A percentile compares a stretch with the other conserved stretches of the same genome.
These are phyloP conservation scores for Mixornis gularis DNA, from an alignment of 2,113 vertebrate species.

Conservation along the genomic window DNA sequence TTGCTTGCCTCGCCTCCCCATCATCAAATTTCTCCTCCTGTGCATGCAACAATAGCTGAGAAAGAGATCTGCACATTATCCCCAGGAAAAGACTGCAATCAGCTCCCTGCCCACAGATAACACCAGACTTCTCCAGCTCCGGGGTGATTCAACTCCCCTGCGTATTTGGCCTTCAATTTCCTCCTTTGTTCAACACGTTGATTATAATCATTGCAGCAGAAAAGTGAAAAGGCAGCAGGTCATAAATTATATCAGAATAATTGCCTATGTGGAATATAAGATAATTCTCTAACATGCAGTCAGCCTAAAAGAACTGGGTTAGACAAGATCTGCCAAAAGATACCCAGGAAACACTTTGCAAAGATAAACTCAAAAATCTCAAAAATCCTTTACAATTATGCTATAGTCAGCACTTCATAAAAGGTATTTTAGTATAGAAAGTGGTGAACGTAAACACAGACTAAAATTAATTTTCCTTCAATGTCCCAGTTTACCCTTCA, in stretches of 20 bases:
- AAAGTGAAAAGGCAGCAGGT: conserved; percentile 13
- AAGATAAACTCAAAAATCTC: background rate
- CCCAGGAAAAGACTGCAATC: background rate
- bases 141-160: background rate
- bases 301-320: background rate
- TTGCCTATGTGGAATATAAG: background rate
- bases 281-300: background rate
- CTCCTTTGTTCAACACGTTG: background rate
- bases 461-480: background rate
- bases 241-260: background rate
- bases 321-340: background rate
- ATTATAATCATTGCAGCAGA: background rate
- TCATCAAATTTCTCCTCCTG: background rate
- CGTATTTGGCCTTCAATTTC: background rate
- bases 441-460: background rate
- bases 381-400: background rate
- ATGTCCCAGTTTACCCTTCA: background rate
- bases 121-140: background rate
- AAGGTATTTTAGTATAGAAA: background rate
- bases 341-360: background rate
- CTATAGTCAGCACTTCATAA: background rate
- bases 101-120: background rate
- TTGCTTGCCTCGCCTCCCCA: background rate
- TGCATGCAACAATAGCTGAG: background rate
- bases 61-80: background rate